phyloP scores from a whole-genome alignment of 2,797 vertebrate genomes.

The Sarcophilus harrisii region DNA sequence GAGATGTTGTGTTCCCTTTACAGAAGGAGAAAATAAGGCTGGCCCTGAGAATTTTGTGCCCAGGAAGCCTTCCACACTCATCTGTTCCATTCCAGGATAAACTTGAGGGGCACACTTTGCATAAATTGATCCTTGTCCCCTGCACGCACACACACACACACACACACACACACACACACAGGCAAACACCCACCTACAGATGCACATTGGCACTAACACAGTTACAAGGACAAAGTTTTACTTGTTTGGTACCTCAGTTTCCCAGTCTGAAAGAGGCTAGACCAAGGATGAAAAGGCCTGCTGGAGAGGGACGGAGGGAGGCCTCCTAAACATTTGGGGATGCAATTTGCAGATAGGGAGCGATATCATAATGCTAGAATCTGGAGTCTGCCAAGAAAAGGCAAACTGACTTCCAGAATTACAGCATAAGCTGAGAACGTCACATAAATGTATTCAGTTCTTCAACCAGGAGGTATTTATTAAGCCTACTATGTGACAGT shows the following conservation, averaged over 20 bases:
- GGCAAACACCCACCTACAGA: background rate
- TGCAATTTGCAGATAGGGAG: background rate
- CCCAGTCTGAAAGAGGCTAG: background rate
- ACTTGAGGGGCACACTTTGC: background rate
- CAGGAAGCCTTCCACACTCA: background rate
- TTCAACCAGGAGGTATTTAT: background rate
- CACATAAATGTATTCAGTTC: background rate
- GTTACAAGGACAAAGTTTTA: background rate
- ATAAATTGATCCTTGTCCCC: background rate
- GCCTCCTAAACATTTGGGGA: background rate
- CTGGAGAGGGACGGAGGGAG: background rate
- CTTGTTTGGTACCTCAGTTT: background rate
- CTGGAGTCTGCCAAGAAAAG: background rate
- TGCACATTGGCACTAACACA: background rate
- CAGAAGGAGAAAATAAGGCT: background rate
- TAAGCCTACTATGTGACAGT: background rate
- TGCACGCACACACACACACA: too few relatives aligned
- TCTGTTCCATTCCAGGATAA: background rate
- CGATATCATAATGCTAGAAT: background rate
- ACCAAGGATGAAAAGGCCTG: background rate
- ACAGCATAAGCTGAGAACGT: background rate
- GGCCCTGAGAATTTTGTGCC: too few relatives aligned
- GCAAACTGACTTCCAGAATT: background rate
- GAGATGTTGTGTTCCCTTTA: background rate
- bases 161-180: background rate